phyloP scores from a whole-genome alignment of 2,113 vertebrate species.

The Lasiurus cinereus region DNA sequence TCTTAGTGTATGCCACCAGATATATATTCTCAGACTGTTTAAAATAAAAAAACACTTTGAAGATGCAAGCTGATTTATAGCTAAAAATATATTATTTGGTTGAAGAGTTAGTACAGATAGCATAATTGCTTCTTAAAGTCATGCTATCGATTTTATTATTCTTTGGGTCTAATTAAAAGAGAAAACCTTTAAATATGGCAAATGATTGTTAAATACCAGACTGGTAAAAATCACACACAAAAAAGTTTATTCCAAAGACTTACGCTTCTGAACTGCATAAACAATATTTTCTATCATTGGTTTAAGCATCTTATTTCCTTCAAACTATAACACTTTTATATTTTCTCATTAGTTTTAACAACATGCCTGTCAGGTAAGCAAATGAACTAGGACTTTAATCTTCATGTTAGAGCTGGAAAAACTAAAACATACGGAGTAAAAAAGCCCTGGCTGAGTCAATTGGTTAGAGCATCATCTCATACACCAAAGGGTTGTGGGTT shows the following conservation, averaged over 20 bases:
- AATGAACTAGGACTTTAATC: slow-evolving; percentile 20
- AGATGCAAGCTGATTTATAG: slow-evolving; percentile 30
- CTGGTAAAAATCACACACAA: not conserved
- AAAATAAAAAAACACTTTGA: slow-evolving; percentile 31
- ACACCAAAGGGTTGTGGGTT: not conserved
- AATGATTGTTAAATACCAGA: slow-evolving; percentile 28
- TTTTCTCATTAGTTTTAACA: slow-evolving; percentile 54
- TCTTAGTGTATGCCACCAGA: not conserved
- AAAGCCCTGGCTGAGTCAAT: not conserved
- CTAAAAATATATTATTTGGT: slow-evolving; percentile 36
- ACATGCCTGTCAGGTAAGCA: not conserved
- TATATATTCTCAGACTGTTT: not conserved
- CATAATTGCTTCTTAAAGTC: not conserved
- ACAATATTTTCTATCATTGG: slow-evolving; percentile 22
- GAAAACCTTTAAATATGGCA: not conserved
- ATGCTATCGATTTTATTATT: not conserved
- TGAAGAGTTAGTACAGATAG: slow-evolving; percentile 18
- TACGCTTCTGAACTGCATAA: not conserved
- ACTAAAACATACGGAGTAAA: slow-evolving; percentile 59
- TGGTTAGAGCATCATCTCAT: not conserved
- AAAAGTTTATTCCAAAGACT: slow-evolving; percentile 13
- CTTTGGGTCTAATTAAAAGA: slow-evolving; percentile 39
- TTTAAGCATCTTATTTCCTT: slow-evolving; percentile 30
- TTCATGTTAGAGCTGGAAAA: slow-evolving; percentile 57
- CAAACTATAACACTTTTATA: slow-evolving; percentile 18